A percentile compares a stretch with the other conserved stretches of the same genome.
These are phyloP conservation scores for Eleutherodactylus coqui DNA, from an alignment of 2,797 vertebrate genomes.

Conservation along the genomic window DNA sequence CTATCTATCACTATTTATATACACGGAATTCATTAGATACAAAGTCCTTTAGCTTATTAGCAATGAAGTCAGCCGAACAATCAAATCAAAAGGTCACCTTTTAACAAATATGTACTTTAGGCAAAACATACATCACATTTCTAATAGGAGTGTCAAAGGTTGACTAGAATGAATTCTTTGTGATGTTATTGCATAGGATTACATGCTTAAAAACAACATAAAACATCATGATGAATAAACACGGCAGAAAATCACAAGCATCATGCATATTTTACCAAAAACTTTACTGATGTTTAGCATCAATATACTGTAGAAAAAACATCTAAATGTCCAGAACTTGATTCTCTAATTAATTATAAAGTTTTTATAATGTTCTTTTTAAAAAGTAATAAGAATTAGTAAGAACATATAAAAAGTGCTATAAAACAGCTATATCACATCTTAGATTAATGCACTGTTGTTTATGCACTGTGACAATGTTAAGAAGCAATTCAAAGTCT, in stretches of 20 bases:
- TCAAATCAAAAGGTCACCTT: slow-evolving; percentile 71
- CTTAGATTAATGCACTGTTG: too few species aligned
- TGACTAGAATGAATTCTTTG: slow-evolving; percentile 35
- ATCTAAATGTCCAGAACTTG: background rate
- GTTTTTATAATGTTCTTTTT: too few species aligned
- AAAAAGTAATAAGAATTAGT: too few species aligned
- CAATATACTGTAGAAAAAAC: background rate
- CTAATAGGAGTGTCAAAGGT: slow-evolving; percentile 55
- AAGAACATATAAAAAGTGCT: background rate
- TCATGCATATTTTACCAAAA: background rate
- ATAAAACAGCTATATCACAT: too few species aligned
- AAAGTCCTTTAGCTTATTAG: slow-evolving; percentile 71
- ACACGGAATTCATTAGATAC: slow-evolving; percentile 72
- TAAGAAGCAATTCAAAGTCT: too few species aligned
- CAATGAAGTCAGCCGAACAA: slow-evolving; percentile 67
- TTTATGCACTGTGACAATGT: too few species aligned
- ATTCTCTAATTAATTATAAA: too few species aligned
- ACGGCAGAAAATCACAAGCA: background rate
- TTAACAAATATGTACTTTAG: slow-evolving; percentile 65
- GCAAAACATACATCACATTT: slow-evolving; percentile 65
- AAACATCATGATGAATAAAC: background rate
- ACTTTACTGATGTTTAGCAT: background rate
- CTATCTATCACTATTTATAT: slow-evolving; percentile 74
- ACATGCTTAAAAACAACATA: background rate
- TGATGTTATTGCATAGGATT: background rate